Conservation (phyloP, 1,140 invertebrate species). For the Pomacea maculata region DNA sequence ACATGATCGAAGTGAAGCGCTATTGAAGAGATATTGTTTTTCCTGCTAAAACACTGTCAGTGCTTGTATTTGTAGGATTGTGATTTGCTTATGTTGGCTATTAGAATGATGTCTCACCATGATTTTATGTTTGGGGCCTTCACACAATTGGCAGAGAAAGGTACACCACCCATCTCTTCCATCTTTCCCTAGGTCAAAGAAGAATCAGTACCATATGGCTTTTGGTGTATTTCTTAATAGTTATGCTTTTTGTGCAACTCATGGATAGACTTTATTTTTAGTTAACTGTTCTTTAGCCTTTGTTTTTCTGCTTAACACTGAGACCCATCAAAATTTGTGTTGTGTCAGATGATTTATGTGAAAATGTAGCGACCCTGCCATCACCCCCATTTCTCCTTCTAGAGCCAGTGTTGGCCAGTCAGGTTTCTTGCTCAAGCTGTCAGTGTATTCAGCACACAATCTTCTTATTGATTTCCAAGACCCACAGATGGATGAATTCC, state of each 20-base stretch:
- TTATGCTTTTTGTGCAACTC: too few relatives aligned
- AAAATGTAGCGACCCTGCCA: too few relatives aligned
- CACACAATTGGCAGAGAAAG: conserved; percentile 5
- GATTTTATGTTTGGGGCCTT: conserved; percentile 8
- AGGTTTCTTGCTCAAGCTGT: background rate
- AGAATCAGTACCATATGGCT: too few relatives aligned
- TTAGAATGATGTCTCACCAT: conserved; percentile 16
- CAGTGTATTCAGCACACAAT: background rate
- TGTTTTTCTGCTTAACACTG: too few relatives aligned
- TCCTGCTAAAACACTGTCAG: conserved; percentile 5
- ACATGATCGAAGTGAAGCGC: conserved; percentile 17
- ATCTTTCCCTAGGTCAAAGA: too few relatives aligned
- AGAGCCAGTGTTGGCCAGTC: background rate
- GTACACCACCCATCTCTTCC: background rate
- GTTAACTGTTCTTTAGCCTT: too few relatives aligned
- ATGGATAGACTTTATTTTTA: too few relatives aligned
- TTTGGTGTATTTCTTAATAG: too few relatives aligned
- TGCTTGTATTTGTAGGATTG: background rate
- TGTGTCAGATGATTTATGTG: too few relatives aligned
- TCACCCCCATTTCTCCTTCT: too few relatives aligned
- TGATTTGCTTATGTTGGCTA: background rate
- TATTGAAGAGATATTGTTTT: background rate
- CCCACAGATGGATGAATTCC: conserved; percentile 11
- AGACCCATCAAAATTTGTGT: too few relatives aligned
- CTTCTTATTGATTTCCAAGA: background rate